phyloP scores from a whole-genome alignment of 2,888 invertebrate genomes.

The Drosophila sordidapex region DNA sequence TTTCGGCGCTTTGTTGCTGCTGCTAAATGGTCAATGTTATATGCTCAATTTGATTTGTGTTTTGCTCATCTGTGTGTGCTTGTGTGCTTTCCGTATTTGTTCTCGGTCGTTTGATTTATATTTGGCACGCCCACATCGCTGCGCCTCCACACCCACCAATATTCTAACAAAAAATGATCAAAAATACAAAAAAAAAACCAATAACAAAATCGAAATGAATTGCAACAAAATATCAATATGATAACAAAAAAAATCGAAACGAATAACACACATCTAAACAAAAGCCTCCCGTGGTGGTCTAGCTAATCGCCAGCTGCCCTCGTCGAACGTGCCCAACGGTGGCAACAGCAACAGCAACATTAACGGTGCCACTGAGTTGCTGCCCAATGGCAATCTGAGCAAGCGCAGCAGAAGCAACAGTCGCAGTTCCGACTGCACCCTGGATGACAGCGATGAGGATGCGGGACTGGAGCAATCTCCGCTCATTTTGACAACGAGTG shows the following conservation, averaged over 20 bases:
- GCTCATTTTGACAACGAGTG: conserved; percentile 37
- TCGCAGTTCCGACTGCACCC: conserved; percentile 80
- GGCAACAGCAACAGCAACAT: conserved; percentile 34
- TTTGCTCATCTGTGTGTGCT: conserved; percentile 60
- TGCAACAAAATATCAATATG: conserved; percentile 24
- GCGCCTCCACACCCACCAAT: conserved; percentile 18
- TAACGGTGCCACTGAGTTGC: conserved; percentile 46
- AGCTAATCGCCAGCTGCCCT: conserved; percentile 90
- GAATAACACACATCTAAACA: conserved; percentile 60
- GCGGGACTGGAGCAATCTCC: conserved; percentile 74
- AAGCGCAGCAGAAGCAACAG: conserved; percentile 86
- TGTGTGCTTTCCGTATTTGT: conserved; percentile 45
- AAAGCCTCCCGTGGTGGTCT: conserved; percentile 90
- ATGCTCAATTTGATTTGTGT: conserved; percentile 38
- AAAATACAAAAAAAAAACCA: conserved; percentile 32
- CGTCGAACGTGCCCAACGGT: conserved; percentile 61
- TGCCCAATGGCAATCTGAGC: conserved; percentile 74
- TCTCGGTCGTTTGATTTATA: conserved; percentile 62
- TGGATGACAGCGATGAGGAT: conserved; percentile 83
- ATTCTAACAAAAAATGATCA: neutral
- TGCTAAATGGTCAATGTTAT: conserved; percentile 6
- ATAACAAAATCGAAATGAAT: conserved; percentile 35
- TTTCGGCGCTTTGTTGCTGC: conserved; percentile 42
- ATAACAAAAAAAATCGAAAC: conserved; percentile 34
- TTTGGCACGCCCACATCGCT: conserved; percentile 59